Evolutionary conservation across 2,113 vertebrate genomes (phyloP), one percentile per base, ranked within the genome.

Genomic region (Phyllostomus hastatus): DNA sequence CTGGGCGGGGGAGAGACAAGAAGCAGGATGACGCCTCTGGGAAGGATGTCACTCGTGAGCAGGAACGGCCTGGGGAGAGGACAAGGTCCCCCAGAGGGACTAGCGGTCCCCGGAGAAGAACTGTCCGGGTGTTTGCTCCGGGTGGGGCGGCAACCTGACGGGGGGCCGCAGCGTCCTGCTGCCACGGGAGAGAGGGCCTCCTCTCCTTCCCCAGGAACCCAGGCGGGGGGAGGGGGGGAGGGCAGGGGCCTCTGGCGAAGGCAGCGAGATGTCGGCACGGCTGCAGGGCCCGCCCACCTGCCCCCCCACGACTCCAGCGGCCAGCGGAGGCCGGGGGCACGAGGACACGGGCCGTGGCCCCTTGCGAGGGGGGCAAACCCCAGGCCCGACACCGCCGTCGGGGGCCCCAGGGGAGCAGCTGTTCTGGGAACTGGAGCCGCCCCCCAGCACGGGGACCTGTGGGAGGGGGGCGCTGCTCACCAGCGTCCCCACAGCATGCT

Each of bases 1-100:
- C 99, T 99, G 94, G 1, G 70, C 59, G 22, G 80, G 66, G 90
- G 22, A 12, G 2, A 86, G 75, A 67, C n/a, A 69, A 54, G 72
- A 1, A 14, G 64, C 24, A 50, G 31, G 14, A 31, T 88, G 54
- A 95, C 24, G 31, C 33, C 35, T 35, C 57, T 10, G 2, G n/a
- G 16, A 41, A 50, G 33, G 28, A 22, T 0, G 4, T 1, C 43
- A 11, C 66, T 31, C 0, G 0, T 11, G 41, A 50, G 11, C 0
- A 48, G 5, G 5, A 7, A n/a, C 10, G 16, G 16, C 38, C 20
- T 0, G 2, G 24, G 76, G 52, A 10, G 4, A 10, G 4, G 11
- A 48, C 26, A 1, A 7, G 35, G 54, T 3, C 19, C 46, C 9
- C 50, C 54, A 10, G 0, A 50, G 48, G n/a, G 73, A 4, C 20